These are phyloP conservation scores for Urocynchramus pylzowi DNA, from an alignment of 2,113 vertebrate species.

Conservation along the genomic window DNA sequence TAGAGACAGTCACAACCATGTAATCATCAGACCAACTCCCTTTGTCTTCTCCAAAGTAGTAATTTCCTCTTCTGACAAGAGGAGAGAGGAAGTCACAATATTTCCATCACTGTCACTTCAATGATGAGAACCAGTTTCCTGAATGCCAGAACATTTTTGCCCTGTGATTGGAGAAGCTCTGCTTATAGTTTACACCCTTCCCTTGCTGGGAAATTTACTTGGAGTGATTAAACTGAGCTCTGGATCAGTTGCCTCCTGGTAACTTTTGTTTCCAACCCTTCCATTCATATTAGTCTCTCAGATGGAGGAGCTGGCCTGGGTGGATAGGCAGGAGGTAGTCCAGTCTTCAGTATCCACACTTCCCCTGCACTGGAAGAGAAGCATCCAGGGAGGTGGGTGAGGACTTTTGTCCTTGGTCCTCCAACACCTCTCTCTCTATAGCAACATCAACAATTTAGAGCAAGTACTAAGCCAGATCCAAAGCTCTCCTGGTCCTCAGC, in stretches of 20 bases:
- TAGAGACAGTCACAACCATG: background rate
- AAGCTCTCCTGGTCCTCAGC: background rate
- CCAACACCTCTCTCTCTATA: background rate
- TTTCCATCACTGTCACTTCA: background rate
- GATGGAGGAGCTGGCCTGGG: background rate
- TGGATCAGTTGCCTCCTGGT: background rate
- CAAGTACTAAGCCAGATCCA: background rate
- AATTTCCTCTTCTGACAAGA: background rate
- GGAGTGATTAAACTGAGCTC: background rate
- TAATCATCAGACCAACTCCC: background rate
- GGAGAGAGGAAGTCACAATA: background rate
- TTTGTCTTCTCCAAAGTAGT: background rate
- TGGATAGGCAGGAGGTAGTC: background rate
- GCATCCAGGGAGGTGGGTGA: background rate
- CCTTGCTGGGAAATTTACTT: background rate
- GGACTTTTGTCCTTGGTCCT: accelerated
- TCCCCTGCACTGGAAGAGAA: background rate
- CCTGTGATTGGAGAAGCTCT: background rate
- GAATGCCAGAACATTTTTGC: background rate
- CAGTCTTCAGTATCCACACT: background rate
- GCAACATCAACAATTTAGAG: background rate
- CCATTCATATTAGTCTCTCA: background rate
- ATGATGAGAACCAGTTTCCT: background rate
- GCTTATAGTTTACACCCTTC: background rate
- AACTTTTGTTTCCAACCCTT: background rate